These are phyloP conservation scores for Phyllotreta striolata DNA, from an alignment of 2,888 invertebrate genomes.

Conservation along the genomic window DNA sequence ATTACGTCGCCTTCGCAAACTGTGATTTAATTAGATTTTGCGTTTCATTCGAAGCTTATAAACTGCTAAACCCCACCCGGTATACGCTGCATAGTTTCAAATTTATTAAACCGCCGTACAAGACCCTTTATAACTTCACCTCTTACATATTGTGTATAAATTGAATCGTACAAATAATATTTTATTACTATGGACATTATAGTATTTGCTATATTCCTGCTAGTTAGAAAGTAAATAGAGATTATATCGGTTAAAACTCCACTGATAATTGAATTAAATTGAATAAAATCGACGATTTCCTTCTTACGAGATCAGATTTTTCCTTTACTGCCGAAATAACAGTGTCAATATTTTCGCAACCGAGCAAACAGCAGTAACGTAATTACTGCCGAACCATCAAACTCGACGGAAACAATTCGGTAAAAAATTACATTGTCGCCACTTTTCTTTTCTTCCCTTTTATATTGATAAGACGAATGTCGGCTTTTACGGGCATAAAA, in stretches of 20 bases:
- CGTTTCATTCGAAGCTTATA: background rate
- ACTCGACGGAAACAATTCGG: constrained; percentile 15
- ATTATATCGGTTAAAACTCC: no score
- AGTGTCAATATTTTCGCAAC: constrained; percentile 3
- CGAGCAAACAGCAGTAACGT: constrained; percentile 6
- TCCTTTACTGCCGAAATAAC: constrained; percentile 1
- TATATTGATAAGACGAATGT: constrained; percentile 28
- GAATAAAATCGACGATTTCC: background rate
- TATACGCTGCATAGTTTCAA: background rate
- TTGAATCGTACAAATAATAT: no score
- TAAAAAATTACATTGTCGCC: constrained; percentile 24
- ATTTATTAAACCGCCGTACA: constrained; percentile 1
- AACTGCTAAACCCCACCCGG: background rate
- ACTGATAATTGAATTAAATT: no score
- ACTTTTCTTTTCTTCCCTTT: constrained; percentile 3
- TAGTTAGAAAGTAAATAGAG: no score
- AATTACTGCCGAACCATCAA: constrained; percentile 17
- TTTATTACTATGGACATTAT: no score
- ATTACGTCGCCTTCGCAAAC: background rate
- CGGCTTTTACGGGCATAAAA: constrained; percentile 23
- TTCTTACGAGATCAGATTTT: constrained; percentile 1
- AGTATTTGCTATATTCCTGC: no score
- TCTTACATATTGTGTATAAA: no score
- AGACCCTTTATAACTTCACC: constrained; percentile 2
- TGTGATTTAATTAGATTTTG: constrained; percentile 10